Percentiles rank a stretch among this genome's conserved stretches.
Conservation (phyloP, 2,888 invertebrate genomes). For the Odontocolon sp. region DNA sequence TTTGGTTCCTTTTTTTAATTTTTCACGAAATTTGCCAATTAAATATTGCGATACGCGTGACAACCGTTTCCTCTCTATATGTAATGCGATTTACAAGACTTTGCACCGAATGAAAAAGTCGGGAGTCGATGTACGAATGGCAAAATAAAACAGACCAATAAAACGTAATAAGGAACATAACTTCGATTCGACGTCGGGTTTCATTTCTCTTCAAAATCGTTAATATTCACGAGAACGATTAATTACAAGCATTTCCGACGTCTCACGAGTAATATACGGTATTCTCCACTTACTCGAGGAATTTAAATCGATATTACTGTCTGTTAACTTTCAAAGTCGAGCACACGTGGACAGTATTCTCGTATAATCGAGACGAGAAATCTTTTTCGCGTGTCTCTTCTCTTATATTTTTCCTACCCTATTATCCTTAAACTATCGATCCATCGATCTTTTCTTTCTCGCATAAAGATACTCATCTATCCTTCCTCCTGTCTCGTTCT, state of each 20-base stretch:
- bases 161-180: conserved; percentile 21
- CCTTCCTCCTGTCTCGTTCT: conserved; percentile 43
- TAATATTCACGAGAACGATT: conserved; percentile 3
- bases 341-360: conserved; percentile 30
- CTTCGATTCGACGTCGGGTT: conserved; percentile 14
- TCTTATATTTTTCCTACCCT: conserved; percentile 51
- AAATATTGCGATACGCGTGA: conserved; percentile 39
- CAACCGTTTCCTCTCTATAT: background rate
- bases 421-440: conserved; percentile 54
- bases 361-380: conserved; percentile 30
- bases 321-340: conserved; percentile 12
- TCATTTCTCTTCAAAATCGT: conserved; percentile 9
- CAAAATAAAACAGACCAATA: conserved; percentile 23
- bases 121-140: no score
- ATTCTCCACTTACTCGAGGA: conserved; percentile 15
- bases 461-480: conserved; percentile 56
- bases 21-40: conserved; percentile 50
- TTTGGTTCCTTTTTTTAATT: background rate
- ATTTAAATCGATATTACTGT: conserved; percentile 30
- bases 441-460: conserved; percentile 57
- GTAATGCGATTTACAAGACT: no score
- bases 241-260: conserved; percentile 23
- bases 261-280: conserved; percentile 11
- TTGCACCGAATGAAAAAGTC: no score
- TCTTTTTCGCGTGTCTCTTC: conserved; percentile 30